These are phyloP conservation scores for Pseudomyrmex sp. DNA, from an alignment of 1,140 invertebrate species.

Conservation along the genomic window DNA sequence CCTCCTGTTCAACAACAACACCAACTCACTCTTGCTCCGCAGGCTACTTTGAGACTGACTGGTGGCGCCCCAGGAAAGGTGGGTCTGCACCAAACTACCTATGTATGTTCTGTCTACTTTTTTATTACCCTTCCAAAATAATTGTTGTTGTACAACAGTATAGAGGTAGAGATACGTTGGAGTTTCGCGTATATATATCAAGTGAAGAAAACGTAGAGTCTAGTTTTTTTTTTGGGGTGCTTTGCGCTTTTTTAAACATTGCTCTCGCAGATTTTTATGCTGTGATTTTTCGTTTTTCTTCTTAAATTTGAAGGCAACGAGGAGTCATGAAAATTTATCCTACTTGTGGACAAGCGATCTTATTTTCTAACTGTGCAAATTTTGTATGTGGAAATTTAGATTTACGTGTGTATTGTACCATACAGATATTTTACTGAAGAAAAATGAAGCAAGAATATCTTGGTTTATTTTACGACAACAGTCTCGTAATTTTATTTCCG, in stretches of 20 bases:
- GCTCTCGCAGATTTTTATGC: conserved; percentile 25
- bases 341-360: conserved; percentile 37
- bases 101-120: conserved; percentile 84
- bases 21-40: conserved; percentile 87
- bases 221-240: conserved; percentile 43
- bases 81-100: conserved; percentile 87
- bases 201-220: conserved; percentile 65
- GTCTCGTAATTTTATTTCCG: conserved; percentile 51
- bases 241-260: conserved; percentile 57
- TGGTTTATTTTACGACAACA: background rate
- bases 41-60: conserved; percentile 97
- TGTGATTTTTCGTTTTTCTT: conserved; percentile 48
- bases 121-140: conserved; percentile 78
- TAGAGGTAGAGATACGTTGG: conserved; percentile 77
- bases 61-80: conserved; percentile 98
- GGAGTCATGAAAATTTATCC: conserved; percentile 37
- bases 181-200: conserved; percentile 35
- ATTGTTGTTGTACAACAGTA: conserved; percentile 71
- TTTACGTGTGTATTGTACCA: conserved; percentile 12
- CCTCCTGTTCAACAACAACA: conserved; percentile 85
- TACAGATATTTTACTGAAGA: background rate
- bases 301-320: conserved; percentile 24
- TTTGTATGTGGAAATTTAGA: conserved; percentile 64
- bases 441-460: background rate
- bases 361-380: conserved; percentile 45